Evolutionary conservation across 2,113 vertebrate species (phyloP), one percentile per base, ranked within the genome.

Genomic region (Centrocercus urophasianus): DNA sequence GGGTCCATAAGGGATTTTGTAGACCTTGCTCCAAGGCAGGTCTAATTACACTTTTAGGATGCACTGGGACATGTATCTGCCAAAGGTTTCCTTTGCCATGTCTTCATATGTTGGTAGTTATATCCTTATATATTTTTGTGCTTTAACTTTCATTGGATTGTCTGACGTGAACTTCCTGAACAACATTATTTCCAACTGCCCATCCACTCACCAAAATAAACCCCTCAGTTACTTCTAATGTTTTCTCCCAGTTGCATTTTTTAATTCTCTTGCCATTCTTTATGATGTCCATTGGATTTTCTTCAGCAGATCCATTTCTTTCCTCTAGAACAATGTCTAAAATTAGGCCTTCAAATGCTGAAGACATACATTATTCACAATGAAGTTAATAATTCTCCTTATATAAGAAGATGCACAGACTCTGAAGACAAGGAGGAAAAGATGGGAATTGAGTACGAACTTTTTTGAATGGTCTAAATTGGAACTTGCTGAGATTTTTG

Each of bases 41-140:
- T 17, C 47, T 60, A 66, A 2, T 43, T 70, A 1, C 25, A 11
- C 59, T 85, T 85, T 18, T 14, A 30, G 84, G 20, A 84, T 18
- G 15, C 1, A 0, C 32, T 40, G 28, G 32, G 47, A 38, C 1
- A 1, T 6, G 0, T 0, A 2, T 36, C 34, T 60, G 34, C n/a
- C 61, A 50, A 11, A 83, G 50, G 38, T 18, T n/a, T 69, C 21
- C 6, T 45, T 63, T 6, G 4, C 12, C 12, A 7, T 1, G 0
- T 56, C 57, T 71, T 36, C 2, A 1, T 45, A 21, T 1, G 0
- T 50, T 40, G 30, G 3, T 25, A 42, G 4, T 78, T 57, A 5
- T 60, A 9, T 52, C 40, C 13, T 25, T 59, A 3, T 2, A 22
- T 70, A 7, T 59, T 81, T 64, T 36, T 80, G 9, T 59, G 59